phyloP scores from a whole-genome alignment of 2,797 vertebrate species.

The Chaetophractus vellerosus region DNA sequence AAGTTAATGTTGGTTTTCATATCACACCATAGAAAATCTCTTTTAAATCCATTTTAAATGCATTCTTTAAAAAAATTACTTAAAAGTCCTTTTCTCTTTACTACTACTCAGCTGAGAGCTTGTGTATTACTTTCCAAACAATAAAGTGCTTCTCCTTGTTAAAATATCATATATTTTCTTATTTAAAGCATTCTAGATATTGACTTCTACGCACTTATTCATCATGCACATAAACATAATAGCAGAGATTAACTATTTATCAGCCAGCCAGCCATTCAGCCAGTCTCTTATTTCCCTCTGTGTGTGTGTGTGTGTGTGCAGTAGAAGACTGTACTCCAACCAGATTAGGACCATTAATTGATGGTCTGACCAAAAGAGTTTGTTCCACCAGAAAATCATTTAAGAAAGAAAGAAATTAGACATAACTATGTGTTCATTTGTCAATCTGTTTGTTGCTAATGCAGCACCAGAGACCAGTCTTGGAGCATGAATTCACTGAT shows the following conservation, averaged over 20 bases:
- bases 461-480: background rate
- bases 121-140: conserved; percentile 47
- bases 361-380: background rate
- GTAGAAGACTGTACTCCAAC: background rate
- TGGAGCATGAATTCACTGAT: background rate
- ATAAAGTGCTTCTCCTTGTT: background rate
- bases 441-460: background rate
- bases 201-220: conserved; percentile 14
- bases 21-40: background rate
- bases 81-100: background rate
- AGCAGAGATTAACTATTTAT: background rate
- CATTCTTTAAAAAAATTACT: conserved; percentile 63
- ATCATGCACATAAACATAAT: background rate
- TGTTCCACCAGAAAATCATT: conserved; percentile 28
- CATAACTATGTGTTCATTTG: background rate
- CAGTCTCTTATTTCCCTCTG: no score
- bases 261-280: background rate
- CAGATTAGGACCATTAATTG: background rate
- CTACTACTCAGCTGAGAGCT: background rate
- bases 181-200: conserved; percentile 34
- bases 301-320: background rate
- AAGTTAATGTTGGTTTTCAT: conserved; percentile 62
- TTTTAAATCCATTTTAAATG: conserved; percentile 66
- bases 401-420: background rate
- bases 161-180: conserved; percentile 31